Percentiles rank a stretch among this genome's conserved stretches.
These are phyloP conservation scores for Apus apus DNA, from an alignment of 2,113 vertebrate species.

Conservation along the genomic window DNA sequence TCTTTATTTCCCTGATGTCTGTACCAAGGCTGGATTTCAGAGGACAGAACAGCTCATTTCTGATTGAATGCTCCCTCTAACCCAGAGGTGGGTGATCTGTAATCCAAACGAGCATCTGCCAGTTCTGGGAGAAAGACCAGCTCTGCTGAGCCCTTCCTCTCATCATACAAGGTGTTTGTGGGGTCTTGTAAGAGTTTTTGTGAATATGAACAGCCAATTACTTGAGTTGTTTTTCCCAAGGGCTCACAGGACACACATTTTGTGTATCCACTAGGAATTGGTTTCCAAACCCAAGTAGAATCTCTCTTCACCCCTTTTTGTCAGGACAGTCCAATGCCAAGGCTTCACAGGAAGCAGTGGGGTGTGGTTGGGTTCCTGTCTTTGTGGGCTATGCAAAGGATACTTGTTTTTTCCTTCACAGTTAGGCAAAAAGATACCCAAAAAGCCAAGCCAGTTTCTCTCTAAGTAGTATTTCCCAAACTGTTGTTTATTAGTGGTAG, in stretches of 20 bases:
- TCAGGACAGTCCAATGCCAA: background rate
- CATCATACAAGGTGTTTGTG: background rate
- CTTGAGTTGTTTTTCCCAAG: background rate
- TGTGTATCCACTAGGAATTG: background rate
- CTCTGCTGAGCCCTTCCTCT: background rate
- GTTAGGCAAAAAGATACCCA: background rate
- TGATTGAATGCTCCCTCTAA: background rate
- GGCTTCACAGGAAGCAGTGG: background rate
- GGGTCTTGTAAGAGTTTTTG: background rate
- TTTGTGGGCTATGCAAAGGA: background rate
- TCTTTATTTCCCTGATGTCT: constrained; percentile 34
- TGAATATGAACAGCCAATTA: background rate
- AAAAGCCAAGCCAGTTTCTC: background rate
- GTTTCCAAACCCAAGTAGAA: background rate
- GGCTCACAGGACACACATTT: background rate
- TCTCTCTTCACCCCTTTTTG: background rate
- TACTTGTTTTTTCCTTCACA: background rate
- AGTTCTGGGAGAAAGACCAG: background rate
- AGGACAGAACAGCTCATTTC: background rate
- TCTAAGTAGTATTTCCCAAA: background rate
- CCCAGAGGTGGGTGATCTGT: background rate
- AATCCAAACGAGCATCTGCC: background rate
- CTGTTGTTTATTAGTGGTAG: background rate
- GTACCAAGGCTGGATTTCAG: background rate
- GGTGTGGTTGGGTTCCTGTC: background rate